These are phyloP conservation scores for Esperia sulphurella DNA, from an alignment of 2,888 invertebrate species.

Conservation along the genomic window DNA sequence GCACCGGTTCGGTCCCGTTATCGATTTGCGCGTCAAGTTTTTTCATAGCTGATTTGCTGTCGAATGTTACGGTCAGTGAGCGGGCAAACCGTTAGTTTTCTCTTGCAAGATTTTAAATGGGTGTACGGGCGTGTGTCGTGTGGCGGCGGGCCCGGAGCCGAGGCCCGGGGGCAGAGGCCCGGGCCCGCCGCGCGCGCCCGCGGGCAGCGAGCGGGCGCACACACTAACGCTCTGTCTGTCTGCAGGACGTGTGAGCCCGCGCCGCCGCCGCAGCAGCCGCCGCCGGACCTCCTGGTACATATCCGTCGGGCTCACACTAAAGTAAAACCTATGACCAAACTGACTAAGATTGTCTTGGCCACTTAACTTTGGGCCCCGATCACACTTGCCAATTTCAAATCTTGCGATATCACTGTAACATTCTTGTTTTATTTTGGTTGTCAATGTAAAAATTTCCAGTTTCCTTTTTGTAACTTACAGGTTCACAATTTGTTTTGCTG, in stretches of 20 bases:
- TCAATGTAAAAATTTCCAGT: constrained; percentile 73
- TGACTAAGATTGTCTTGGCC: constrained; percentile 73
- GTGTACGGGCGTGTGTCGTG: constrained; percentile 46
- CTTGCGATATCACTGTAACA: constrained; percentile 76
- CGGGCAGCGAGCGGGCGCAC: constrained; percentile 42
- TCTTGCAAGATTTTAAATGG: constrained; percentile 75
- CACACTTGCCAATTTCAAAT: constrained; percentile 76
- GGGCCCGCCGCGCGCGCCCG: constrained; percentile 15
- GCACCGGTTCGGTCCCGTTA: constrained; percentile 63
- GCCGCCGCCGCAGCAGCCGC: constrained; percentile 74
- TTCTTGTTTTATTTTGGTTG: constrained; percentile 67
- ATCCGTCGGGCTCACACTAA: constrained; percentile 78
- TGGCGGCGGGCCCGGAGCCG: constrained; percentile 15
- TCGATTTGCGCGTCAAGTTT: constrained; percentile 39
- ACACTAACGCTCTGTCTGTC: constrained; percentile 79
- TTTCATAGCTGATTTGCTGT: constrained; percentile 9
- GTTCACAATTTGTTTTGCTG: constrained; percentile 79
- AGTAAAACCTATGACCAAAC: constrained; percentile 74
- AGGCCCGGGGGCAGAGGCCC: constrained; percentile 24
- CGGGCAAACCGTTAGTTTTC: constrained; percentile 34
- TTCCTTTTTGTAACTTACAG: constrained; percentile 77
- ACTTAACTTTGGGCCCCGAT: constrained; percentile 78
- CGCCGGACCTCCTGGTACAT: constrained; percentile 76
- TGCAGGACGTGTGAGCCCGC: constrained; percentile 78
- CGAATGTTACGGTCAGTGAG: constrained; percentile 43